Conservation (phyloP, 2,797 vertebrate genomes). For the Phylloscopus collybita region DNA sequence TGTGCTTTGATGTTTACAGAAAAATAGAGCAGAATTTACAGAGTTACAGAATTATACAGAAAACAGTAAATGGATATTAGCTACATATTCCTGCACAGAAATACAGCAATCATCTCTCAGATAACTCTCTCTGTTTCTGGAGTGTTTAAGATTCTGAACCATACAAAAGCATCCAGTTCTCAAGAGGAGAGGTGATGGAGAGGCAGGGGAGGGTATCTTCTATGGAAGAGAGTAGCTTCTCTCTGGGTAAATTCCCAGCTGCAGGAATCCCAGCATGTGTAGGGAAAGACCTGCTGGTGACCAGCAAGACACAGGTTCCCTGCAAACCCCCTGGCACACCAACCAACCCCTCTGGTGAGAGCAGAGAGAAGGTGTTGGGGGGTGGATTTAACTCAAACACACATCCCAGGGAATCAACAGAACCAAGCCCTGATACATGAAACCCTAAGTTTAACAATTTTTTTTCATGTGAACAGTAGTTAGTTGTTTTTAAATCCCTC, state of each 20-base stretch:
- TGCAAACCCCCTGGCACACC: neutral
- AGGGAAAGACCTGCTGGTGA: neutral
- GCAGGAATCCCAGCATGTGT: neutral
- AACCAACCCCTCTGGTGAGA: neutral
- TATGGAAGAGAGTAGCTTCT: neutral
- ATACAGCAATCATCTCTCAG: neutral
- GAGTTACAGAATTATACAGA: neutral
- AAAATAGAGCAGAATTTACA: neutral
- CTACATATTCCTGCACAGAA: neutral
- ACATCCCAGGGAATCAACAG: neutral
- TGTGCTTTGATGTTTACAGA: neutral
- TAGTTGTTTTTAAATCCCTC: neutral
- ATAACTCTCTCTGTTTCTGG: neutral
- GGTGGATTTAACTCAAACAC: neutral
- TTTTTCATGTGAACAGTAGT: neutral
- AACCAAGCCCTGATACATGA: accelerated
- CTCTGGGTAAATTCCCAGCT: neutral
- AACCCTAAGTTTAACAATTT: neutral
- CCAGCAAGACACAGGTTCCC: neutral
- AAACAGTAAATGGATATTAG: neutral
- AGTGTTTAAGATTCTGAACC: neutral
- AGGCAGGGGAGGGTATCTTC: neutral
- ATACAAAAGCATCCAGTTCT: neutral
- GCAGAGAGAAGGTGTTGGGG: neutral
- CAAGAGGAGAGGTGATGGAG: neutral